phyloP scores from a whole-genome alignment of 2,113 vertebrate species.

The Notarius quadriscutis region DNA sequence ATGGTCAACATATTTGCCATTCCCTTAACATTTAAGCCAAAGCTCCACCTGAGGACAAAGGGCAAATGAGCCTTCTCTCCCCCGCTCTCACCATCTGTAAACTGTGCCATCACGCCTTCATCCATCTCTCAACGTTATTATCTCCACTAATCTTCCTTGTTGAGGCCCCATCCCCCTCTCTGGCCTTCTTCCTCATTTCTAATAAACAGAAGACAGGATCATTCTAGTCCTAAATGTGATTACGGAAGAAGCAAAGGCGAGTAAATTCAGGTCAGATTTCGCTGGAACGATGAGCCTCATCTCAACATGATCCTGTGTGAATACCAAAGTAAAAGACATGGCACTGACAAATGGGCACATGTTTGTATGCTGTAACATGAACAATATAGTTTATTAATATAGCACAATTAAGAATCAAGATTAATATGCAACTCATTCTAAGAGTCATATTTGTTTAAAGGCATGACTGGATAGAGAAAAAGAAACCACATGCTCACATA shows the following conservation, averaged over 20 bases:
- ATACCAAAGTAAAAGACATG: not conserved
- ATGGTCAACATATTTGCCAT: constrained; percentile 24
- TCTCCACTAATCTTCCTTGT: not conserved
- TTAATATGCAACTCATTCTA: not conserved
- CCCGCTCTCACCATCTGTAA: not conserved
- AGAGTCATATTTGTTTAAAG: not conserved
- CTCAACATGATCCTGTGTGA: constrained; percentile 29
- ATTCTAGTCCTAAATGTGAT: not conserved
- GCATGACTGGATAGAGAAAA: not conserved
- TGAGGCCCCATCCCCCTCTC: not conserved
- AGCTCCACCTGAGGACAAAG: constrained; percentile 43
- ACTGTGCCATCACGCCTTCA: not conserved
- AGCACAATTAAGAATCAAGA: not conserved
- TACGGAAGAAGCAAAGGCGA: not conserved
- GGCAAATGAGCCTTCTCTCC: not conserved
- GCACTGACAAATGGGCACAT: not conserved
- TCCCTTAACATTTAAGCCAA: not conserved
- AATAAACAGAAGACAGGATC: not conserved
- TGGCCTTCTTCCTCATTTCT: not conserved
- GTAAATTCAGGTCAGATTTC: constrained; percentile 22
- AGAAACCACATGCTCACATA: not conserved
- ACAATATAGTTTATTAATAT: no score
- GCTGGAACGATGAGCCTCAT: constrained; percentile 17
- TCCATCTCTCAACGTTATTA: not conserved
- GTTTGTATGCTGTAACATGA: not conserved